Evolutionary conservation across 1,140 invertebrate genomes (phyloP).

Genomic region (Musca domestica): DNA sequence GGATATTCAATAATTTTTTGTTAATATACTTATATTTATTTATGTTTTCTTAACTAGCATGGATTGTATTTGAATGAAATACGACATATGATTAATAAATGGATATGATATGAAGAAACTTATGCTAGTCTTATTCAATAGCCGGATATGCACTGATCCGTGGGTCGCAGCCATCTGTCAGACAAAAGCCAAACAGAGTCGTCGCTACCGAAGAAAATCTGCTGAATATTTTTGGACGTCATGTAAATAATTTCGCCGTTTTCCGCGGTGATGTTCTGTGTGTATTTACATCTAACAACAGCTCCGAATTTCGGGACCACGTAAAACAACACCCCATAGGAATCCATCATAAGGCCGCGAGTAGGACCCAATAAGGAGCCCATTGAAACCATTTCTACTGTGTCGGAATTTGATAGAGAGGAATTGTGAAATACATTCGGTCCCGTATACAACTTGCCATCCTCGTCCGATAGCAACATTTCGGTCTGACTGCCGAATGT

Average conservation of each 20-base stretch:
- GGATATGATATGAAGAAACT: background rate
- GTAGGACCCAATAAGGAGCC: slow-evolving; percentile 42
- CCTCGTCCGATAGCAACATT: slow-evolving; percentile 37
- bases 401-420: background rate
- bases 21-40: too few species aligned
- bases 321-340: slow-evolving; percentile 40
- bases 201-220: slow-evolving; percentile 44
- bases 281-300: slow-evolving; percentile 40
- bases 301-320: slow-evolving; percentile 46
- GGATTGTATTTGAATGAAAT: background rate
- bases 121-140: background rate
- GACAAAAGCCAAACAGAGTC: slow-evolving; percentile 47
- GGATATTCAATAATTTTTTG: too few species aligned
- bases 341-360: slow-evolving; percentile 40
- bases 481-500: slow-evolving; percentile 36
- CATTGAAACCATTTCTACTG: slow-evolving; percentile 34
- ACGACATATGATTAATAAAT: background rate
- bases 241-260: slow-evolving; percentile 49
- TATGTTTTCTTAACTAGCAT: too few species aligned
- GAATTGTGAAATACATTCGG: background rate
- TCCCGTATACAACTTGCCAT: slow-evolving; percentile 36
- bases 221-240: slow-evolving; percentile 45
- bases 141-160: slow-evolving; percentile 45
- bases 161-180: slow-evolving; percentile 38
- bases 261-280: slow-evolving; percentile 41